A percentile compares a stretch with the other conserved stretches of the same genome.
phyloP scores from a whole-genome alignment of 2,113 vertebrate species.

The Galbula dea region DNA sequence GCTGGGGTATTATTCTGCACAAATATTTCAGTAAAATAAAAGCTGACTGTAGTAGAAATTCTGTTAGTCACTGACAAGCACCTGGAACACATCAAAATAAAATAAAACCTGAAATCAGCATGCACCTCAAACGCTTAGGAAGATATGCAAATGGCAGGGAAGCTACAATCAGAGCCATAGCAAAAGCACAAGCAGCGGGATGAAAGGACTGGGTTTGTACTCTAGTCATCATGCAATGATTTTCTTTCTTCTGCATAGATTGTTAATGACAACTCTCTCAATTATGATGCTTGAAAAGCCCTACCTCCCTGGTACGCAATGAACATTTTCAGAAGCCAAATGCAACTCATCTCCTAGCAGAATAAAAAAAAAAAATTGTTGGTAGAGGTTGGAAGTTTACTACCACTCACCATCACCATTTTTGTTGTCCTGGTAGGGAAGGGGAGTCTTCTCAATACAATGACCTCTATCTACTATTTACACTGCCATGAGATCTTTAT shows the following conservation, averaged over 20 bases:
- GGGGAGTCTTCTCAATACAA: background rate
- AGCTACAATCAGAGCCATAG: constrained; percentile 59
- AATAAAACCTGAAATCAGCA: constrained; percentile 42
- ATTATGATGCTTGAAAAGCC: constrained; percentile 12
- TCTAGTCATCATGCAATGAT: constrained; percentile 51
- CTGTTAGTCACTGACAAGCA: constrained; percentile 28
- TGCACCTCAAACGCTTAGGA: constrained; percentile 40
- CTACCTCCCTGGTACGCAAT: background rate
- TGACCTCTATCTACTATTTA: background rate
- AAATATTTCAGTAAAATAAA: constrained; percentile 39
- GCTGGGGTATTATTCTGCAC: background rate
- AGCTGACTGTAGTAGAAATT: constrained; percentile 5
- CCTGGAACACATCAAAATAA: constrained; percentile 50
- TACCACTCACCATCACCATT: background rate
- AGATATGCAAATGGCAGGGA: constrained; percentile 59
- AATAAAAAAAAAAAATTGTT: background rate
- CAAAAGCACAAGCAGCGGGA: constrained; percentile 33
- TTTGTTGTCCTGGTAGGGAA: background rate
- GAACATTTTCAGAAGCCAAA: constrained; percentile 3
- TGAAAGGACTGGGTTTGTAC: constrained; percentile 44
- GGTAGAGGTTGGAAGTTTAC: background rate
- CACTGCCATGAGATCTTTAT: background rate
- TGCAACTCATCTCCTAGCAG: background rate
- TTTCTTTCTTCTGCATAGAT: constrained; percentile 46
- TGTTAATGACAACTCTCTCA: constrained; percentile 63